Evolutionary conservation across 2,888 invertebrate species (phyloP).

Genomic region (Galeopsomyia nigrocyanea): DNA sequence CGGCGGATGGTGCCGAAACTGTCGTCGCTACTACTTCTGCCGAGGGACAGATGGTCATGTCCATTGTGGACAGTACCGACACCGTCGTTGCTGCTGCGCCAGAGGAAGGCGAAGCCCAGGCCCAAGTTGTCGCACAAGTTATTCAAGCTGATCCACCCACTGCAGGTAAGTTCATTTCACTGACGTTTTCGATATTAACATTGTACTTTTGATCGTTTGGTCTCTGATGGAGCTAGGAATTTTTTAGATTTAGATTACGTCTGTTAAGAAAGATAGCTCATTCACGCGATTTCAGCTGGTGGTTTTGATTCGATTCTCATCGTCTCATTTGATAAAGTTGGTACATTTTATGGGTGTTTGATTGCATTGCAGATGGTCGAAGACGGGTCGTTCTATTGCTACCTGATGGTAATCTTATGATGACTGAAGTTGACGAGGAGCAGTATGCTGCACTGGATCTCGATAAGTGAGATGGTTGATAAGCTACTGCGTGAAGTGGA

Average conservation of each 20-base stretch:
- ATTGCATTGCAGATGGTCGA: conserved; percentile 78
- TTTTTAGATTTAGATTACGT: background rate
- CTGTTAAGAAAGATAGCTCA: no score
- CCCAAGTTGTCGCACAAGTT: conserved; percentile 88
- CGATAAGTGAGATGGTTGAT: conserved; percentile 69
- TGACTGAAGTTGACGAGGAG: conserved; percentile 89
- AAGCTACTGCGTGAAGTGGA: conserved; percentile 47
- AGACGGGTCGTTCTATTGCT: conserved; percentile 86
- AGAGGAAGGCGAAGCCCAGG: conserved; percentile 70
- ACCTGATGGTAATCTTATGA: conserved; percentile 88
- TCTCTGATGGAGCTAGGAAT: background rate
- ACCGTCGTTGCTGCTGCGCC: conserved; percentile 56
- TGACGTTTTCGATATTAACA: conserved; percentile 6
- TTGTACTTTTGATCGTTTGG: conserved; percentile 10
- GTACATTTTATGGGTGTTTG: background rate
- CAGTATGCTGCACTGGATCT: conserved; percentile 81
- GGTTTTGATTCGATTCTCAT: background rate
- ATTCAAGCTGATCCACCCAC: conserved; percentile 88
- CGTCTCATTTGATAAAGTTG: no score
- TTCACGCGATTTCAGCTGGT: background rate
- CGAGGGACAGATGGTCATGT: conserved; percentile 70
- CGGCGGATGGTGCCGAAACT: conserved; percentile 54
- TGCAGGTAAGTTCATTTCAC: conserved; percentile 75
- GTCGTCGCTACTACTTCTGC: conserved; percentile 49
- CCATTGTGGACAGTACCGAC: conserved; percentile 65